Evolutionary conservation across 2,888 invertebrate species (phyloP).

Genomic region (Tinea semifulvella): DNA sequence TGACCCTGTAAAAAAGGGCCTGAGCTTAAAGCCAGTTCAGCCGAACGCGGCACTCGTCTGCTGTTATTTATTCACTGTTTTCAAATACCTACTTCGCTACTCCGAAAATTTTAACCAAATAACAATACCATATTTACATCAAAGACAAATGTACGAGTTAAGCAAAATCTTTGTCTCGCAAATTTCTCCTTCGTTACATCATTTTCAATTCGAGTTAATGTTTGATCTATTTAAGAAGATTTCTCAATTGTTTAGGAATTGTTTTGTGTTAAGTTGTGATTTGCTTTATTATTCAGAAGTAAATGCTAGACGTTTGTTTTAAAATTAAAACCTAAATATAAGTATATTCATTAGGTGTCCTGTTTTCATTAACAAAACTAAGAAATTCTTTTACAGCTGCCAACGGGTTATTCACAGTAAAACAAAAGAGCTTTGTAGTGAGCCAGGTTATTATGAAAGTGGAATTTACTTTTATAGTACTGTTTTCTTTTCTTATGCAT

Average conservation of each 20-base stretch:
- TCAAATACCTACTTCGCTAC: too few relatives aligned
- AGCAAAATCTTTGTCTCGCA: constrained; percentile 6
- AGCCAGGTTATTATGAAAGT: constrained; percentile 12
- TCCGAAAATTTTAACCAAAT: background rate
- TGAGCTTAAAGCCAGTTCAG: background rate
- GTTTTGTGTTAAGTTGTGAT: background rate
- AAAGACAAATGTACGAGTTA: constrained; percentile 5
- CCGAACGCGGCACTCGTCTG: background rate
- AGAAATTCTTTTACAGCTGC: constrained; percentile 10
- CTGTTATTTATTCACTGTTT: constrained; percentile 3
- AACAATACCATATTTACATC: constrained; percentile 9
- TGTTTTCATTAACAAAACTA: constrained; percentile 11
- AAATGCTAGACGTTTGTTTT: background rate
- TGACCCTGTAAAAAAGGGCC: constrained; percentile 13
- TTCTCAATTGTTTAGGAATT: background rate
- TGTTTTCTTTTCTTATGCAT: background rate
- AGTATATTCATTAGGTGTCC: constrained; percentile 3
- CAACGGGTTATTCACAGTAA: constrained; percentile 1
- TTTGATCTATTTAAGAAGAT: background rate
- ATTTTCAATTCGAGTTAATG: background rate
- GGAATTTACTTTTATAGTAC: background rate
- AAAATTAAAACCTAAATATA: background rate
- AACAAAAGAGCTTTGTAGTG: constrained; percentile 8
- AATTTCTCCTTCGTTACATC: constrained; percentile 10
- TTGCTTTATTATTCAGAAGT: background rate